Evolutionary conservation across 1,140 invertebrate genomes (phyloP), one percentile per base, ranked within the genome.

Genomic region (Callitettix versicolor): DNA sequence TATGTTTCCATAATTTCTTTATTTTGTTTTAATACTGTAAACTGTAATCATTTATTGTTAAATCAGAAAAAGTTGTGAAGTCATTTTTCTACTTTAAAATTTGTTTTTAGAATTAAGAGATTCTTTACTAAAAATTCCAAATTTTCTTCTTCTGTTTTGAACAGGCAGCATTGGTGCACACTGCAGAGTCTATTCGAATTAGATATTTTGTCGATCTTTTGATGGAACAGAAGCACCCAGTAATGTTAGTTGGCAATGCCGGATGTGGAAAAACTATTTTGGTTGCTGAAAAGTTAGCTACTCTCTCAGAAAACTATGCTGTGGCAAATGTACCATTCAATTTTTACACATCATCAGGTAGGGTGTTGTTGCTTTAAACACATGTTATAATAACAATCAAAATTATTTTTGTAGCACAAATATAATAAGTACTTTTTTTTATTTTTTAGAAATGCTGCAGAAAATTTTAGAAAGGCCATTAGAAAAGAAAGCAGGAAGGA

Each of bases 401-500:
- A 30, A 30, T 30, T 30, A 4, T 9, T 30, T 30, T 3, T 30
- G 26, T n/a, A n/a, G n/a, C n/a, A n/a, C n/a, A n/a, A n/a, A 30
- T 30, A 4, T 30, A 30, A 30, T 30, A 30, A 30, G 9, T 30
- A 30, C 26, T 30, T 4, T 9, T 30, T 30, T 58, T 55, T 53
- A 43, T n/a, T 34, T 58, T 61, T 3, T 50, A 52, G 91, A 94
- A 70, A 95, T 97, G 91, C 73, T 97, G 41, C 94, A 98, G 69
- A 87, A 91, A 66, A 86, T 96, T 46, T 69, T 97, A 46, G 95
- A 98, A 65, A 94, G 92, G 69, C 89, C 92, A n/a, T 66, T 98
- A 40, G 95, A 97, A 68, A 97, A 97, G 73, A 97, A 97, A 72
- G 93, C 94, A 38, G 94, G 94, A 2, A 77, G 91, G 61, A 96